phyloP scores from a whole-genome alignment of 2,113 vertebrate genomes.

The Caranx ignobilis region DNA sequence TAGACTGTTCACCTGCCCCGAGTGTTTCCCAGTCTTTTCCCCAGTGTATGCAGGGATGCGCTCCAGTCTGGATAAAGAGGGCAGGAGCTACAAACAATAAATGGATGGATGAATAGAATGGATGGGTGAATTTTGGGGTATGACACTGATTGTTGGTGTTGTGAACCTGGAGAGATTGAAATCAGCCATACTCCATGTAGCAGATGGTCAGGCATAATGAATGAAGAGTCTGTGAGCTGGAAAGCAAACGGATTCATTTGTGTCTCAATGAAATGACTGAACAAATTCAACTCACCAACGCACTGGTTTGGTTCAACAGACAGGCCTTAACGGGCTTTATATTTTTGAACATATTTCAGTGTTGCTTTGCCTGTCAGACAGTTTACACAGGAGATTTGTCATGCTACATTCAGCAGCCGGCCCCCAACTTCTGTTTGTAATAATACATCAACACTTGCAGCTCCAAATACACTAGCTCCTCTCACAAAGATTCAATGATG shows the following conservation, averaged over 20 bases:
- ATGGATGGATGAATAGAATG: slow-evolving; percentile 28
- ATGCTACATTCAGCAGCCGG: neutral
- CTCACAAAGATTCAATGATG: neutral
- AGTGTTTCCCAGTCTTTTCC: slow-evolving; percentile 23
- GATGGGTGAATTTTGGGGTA: neutral
- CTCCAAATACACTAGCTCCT: neutral
- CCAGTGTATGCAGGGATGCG: neutral
- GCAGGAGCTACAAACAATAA: slow-evolving; percentile 11
- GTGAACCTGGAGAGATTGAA: slow-evolving; percentile 48
- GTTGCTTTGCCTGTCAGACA: slow-evolving; percentile 24
- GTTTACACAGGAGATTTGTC: slow-evolving; percentile 25
- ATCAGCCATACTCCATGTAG: slow-evolving; percentile 54
- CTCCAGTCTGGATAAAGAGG: slow-evolving; percentile 16
- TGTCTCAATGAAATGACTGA: slow-evolving; percentile 61
- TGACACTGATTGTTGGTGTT: slow-evolving; percentile 41
- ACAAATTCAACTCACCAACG: slow-evolving; percentile 48
- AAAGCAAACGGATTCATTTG: slow-evolving; percentile 71
- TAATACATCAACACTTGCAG: slow-evolving; percentile 3
- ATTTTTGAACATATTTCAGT: slow-evolving; percentile 19
- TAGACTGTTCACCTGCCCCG: slow-evolving; percentile 32
- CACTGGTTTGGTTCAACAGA: slow-evolving; percentile 50
- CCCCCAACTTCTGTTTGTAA: neutral
- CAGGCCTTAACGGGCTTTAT: slow-evolving; percentile 11
- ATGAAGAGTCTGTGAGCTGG: slow-evolving; percentile 58
- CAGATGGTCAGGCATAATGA: slow-evolving; percentile 70